Conservation (phyloP, 1,140 invertebrate species). For the Lucilia sericata region DNA sequence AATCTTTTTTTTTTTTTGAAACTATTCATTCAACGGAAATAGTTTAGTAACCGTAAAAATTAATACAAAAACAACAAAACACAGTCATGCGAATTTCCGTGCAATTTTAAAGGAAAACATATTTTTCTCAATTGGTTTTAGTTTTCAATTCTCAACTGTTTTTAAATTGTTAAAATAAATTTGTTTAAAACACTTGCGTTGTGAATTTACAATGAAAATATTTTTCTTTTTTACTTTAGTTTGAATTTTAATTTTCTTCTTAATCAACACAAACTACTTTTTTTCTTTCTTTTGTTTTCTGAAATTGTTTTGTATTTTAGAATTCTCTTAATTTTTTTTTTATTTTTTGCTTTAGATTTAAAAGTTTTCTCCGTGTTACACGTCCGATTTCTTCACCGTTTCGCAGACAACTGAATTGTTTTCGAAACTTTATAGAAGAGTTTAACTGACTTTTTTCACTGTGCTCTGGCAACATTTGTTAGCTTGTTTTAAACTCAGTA, state of each 20-base stretch:
- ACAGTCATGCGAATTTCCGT: constrained; percentile 29
- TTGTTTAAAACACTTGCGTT: too few species aligned
- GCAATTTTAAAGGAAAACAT: not conserved
- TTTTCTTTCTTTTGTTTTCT: not conserved
- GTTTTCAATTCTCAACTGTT: not conserved
- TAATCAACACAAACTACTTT: not conserved
- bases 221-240: not conserved
- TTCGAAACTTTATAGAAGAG: constrained; percentile 65
- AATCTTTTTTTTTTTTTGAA: not conserved
- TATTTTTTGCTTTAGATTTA: constrained; percentile 5
- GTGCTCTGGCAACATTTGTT: constrained; percentile 47
- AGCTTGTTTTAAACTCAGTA: constrained; percentile 4
- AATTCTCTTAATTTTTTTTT: constrained; percentile 4
- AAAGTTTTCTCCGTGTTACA: constrained; percentile 45
- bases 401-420: constrained; percentile 66
- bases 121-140: not conserved
- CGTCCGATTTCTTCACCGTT: constrained; percentile 65
- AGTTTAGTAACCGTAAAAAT: constrained; percentile 20
- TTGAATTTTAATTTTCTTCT: not conserved
- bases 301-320: not conserved
- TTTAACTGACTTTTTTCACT: constrained; percentile 54
- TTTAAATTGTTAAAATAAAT: not conserved
- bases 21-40: constrained; percentile 33
- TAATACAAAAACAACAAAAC: constrained; percentile 7
- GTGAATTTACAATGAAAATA: not conserved